Base-by-base conservation (phyloP, 2,113 vertebrate genomes). In the Petromus typicus region DNA sequence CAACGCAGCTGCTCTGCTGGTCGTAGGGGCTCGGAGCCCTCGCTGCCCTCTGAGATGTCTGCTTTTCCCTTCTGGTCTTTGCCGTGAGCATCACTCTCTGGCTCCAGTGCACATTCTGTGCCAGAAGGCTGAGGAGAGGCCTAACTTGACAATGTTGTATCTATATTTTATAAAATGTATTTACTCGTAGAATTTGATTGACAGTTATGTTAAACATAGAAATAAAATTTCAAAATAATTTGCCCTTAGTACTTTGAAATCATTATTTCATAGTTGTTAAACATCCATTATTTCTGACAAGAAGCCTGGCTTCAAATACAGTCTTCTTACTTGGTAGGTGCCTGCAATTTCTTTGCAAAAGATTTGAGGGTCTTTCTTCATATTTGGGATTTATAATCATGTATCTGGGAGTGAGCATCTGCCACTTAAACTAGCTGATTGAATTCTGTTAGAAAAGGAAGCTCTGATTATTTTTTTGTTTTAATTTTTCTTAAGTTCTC, bases 201-300 rank as follows among this genome's bases (percentile, higher is more conserved):
- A 45, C 66, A 82, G 13, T 85, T 76, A 91, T 91, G 3, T 10
- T 89, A 88, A 66, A 57, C 67, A 48, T 48, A 91, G 4, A 86
- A 79, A 43, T 88, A 59, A 59, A 2, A 32, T 57, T 76, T 85
- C 10, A 89, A 93, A 91, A 86, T 82, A 30, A 86, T 71, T 96
- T 79, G 83, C 14, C 30, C n/a, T 82, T 61, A 66, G 48, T 51
- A 71, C 27, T 89, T 40, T 79, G 48, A 73, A 71, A 79, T 79
- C 22, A 89, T 76, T 92, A 71, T 66, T 71, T 82, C n/a, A 61
- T 82, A 51, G 23, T 81, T 95, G 43, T 79, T 69, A 86, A 17
- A 1, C 9, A 69, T 81, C 22, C 17, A 66, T 87, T 87, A 30
- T 86, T 88, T 96, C 43, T 81, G 27, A 89, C 45, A 94, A 90